Evolutionary conservation across 2,797 vertebrate species (phyloP), one percentile per base, ranked within the genome.

Genomic region (Sphenopsis melanotis): DNA sequence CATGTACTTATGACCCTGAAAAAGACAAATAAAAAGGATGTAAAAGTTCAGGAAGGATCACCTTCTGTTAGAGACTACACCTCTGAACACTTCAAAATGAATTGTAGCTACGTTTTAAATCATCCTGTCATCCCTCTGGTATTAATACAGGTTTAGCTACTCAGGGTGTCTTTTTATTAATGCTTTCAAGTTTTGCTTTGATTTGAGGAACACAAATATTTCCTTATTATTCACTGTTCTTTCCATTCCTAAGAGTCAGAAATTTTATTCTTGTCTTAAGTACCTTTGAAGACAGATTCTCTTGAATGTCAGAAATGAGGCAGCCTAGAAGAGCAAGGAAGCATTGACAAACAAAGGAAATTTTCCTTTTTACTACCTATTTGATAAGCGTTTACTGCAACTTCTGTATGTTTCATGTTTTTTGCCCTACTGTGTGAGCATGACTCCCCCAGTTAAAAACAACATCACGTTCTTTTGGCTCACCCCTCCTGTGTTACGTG

Each of bases 171-270:
- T 81, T 89, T 93, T 96, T 89, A 96, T 86, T 96, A 97, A 92
- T 94, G 89, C 41, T 95, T 97, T 93, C 36, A 94, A 71, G 94
- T 96, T 96, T 95, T 23, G 56, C 87, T 96, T 97, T 97, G 90
- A 96, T 97, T 97, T 96, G 76, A 93, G 46, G 53, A 96, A 92
- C 75, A 94, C 47, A 97, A 96, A 95, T 96, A 96, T 94, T 90
- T 95, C 90, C 56, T 96, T 80, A 97, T 95, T 96, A 96, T 96
- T 96, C 90, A 61, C 36, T 93, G 63, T 52, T 87, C 29, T 61
- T 88, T 94, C 37, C 63, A 29, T 93, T 89, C 49, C 78, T 97
- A 69, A 92, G 69, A 86, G 57, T 69, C 34, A 10, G 32, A 53
- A 92, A 70, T 41, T 61, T 94, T 92, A 89, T 85, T 89, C 36